Evolutionary conservation across 2,797 vertebrate species (phyloP).

Genomic region (Gymnocypris eckloni): DNA sequence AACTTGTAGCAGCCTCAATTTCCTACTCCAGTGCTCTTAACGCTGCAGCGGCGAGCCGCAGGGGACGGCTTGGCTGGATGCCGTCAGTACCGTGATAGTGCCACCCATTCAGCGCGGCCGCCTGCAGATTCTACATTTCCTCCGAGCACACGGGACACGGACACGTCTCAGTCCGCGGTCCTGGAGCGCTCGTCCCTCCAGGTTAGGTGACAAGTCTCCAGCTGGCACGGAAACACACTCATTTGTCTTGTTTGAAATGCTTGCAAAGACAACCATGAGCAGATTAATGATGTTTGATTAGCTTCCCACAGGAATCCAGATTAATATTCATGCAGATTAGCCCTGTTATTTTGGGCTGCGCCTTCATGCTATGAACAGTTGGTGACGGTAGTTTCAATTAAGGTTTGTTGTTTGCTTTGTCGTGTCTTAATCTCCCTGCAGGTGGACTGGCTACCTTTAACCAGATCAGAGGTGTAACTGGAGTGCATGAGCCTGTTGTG

Average conservation of each 20-base stretch:
- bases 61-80: constrained; percentile 44
- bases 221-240: constrained; percentile 67
- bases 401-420: constrained; percentile 60
- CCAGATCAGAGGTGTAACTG: constrained; percentile 8
- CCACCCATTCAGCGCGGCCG: neutral
- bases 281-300: constrained; percentile 74
- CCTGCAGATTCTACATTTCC: neutral
- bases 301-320: constrained; percentile 69
- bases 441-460: constrained; percentile 65
- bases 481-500: neutral
- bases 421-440: constrained; percentile 64
- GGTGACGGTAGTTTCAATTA: constrained; percentile 67
- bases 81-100: constrained; percentile 17
- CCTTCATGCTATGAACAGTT: constrained; percentile 56
- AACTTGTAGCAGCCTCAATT: constrained; percentile 61
- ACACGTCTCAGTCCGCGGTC: constrained; percentile 40
- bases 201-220: constrained; percentile 62
- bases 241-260: constrained; percentile 71
- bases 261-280: constrained; percentile 68
- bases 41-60: constrained; percentile 41
- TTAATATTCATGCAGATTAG: constrained; percentile 76
- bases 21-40: constrained; percentile 57
- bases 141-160: constrained; percentile 25
- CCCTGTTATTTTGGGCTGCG: constrained; percentile 55
- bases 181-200: neutral